phyloP scores from a whole-genome alignment of 2,888 invertebrate genomes.

The Drosophila hamatofila region DNA sequence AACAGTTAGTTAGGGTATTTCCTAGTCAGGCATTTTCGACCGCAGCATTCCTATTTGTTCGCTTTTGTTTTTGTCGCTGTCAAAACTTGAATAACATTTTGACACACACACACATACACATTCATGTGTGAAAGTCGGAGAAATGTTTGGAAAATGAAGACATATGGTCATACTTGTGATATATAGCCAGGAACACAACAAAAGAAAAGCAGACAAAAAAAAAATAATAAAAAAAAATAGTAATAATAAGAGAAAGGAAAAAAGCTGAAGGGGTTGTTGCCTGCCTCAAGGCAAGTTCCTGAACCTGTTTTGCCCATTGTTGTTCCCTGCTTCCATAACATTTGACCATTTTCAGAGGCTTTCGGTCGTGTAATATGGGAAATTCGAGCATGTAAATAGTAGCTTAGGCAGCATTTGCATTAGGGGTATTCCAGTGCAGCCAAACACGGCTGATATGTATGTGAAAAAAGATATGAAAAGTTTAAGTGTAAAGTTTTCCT shows the following conservation, averaged over 20 bases:
- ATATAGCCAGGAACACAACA: constrained; percentile 4
- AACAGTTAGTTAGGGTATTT: not conserved
- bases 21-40: not conserved
- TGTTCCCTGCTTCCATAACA: not conserved
- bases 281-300: constrained; percentile 19
- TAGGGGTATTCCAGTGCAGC: constrained; percentile 3
- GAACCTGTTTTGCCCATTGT: constrained; percentile 34
- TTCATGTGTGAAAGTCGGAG: constrained; percentile 26
- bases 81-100: constrained; percentile 57
- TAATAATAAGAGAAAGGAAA: too few relatives aligned
- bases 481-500: not conserved
- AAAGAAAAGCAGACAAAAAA: not conserved
- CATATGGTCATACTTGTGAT: constrained; percentile 54
- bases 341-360: not conserved
- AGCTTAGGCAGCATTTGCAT: not conserved
- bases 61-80: constrained; percentile 31
- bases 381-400: constrained; percentile 16
- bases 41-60: not conserved
- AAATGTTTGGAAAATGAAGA: constrained; percentile 55
- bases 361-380: constrained; percentile 16
- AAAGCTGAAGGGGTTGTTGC: constrained; percentile 43
- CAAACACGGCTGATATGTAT: not conserved
- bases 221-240: not conserved
- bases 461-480: not conserved
- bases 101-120: constrained; percentile 39